Conservation (phyloP, 2,888 invertebrate genomes). For the Anticlea derivata region DNA sequence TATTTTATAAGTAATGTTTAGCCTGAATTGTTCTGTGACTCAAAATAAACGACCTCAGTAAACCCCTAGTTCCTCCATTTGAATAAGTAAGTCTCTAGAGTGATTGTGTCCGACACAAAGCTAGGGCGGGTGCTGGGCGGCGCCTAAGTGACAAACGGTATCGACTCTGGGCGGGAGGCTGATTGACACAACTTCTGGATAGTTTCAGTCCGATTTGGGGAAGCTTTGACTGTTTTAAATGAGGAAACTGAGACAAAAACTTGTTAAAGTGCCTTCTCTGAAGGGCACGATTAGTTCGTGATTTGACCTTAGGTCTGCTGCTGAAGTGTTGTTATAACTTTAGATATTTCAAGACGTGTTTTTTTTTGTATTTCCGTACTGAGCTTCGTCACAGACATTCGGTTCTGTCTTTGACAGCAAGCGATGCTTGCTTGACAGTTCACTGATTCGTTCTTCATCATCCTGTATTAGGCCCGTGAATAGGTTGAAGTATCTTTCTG, state of each 20-base stretch:
- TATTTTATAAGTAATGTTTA: too few species aligned
- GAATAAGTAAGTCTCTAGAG: constrained; percentile 29
- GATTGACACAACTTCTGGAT: constrained; percentile 42
- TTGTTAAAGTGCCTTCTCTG: background rate
- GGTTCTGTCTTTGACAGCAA: too few species aligned
- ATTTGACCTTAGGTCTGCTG: too few species aligned
- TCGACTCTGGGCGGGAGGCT: constrained; percentile 49
- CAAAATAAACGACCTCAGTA: background rate
- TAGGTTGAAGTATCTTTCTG: too few species aligned
- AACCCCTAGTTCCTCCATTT: constrained; percentile 5
- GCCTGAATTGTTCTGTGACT: too few species aligned
- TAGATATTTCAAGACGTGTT: too few species aligned
- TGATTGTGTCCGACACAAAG: constrained; percentile 30
- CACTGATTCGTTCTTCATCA: too few species aligned
- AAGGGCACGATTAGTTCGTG: background rate
- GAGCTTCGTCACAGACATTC: too few species aligned
- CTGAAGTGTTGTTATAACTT: too few species aligned
- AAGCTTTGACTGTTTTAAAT: constrained; percentile 1
- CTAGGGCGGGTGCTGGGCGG: constrained; percentile 55
- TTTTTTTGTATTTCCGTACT: too few species aligned
- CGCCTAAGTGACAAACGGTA: constrained; percentile 55
- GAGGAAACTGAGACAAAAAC: background rate
- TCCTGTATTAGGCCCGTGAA: too few species aligned
- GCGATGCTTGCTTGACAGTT: too few species aligned
- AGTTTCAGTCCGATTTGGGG: constrained; percentile 17